Base-by-base conservation (phyloP, 2,888 invertebrate genomes). In the Folsomia candida region DNA sequence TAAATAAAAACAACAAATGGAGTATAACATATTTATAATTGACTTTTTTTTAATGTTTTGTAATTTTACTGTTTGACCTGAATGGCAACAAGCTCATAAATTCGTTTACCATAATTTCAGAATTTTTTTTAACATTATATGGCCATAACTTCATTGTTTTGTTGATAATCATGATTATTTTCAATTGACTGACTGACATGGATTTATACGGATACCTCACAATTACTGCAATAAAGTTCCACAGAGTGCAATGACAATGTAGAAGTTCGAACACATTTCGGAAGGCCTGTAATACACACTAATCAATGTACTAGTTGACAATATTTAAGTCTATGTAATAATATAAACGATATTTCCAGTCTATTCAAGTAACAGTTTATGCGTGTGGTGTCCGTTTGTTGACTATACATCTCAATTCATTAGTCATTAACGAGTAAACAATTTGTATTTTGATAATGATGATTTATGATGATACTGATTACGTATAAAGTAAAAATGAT, bases 251-350 rank as follows among this genome's bases (percentile, higher is more conserved):
- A 37, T 37, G 37, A 9, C 14, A n/a, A n/a, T 37, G 37, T 37
- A 37, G 37, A 57, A n/a, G 59, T 25, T 59, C 59, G 59, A 59
- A 59, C 59, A 59, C 59, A 59, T 59, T 25, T 57, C 25, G 59
- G 59, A 59, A 59, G 59, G 59, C 59, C 25, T 6, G 59, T 25
- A 22, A 37, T 37, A 9, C 37, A 37, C 4, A 37, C 14, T 37
- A 37, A 37, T 37, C 4, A 37, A 14, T 37, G 4, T 37, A 37
- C 37, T 9, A 37, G 14, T 37, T 37, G 37, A 9, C 14, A 37
- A 37, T 37, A 37, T 9, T 37, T 37, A 37, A 37, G 4, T n/a
- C n/a, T 14, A 37, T 37, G 14, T 4, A 37, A 37, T 37, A 37
- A 37, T 37, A 37, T n/a, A n/a, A n/a, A n/a, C n/a, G n/a, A n/a